Conservation (phyloP, 2,113 vertebrate genomes). For the Polypterus senegalus region DNA sequence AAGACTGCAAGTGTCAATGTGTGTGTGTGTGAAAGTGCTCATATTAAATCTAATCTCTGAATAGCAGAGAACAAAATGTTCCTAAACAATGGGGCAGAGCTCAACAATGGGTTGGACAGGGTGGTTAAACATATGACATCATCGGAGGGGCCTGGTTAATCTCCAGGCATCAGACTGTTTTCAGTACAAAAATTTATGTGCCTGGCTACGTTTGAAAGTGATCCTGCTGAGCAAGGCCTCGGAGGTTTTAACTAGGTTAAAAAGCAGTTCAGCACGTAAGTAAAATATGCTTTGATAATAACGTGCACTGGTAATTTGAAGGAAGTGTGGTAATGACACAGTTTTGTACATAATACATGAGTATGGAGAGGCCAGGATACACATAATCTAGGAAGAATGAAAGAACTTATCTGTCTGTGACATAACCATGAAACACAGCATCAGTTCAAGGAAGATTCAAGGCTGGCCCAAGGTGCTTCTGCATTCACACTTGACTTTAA, state of each 20-base stretch:
- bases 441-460: too few species aligned
- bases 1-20: neutral
- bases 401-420: too few species aligned
- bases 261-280: constrained; percentile 22
- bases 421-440: too few species aligned
- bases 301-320: neutral
- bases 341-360: too few species aligned
- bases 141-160: constrained; percentile 22
- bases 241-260: constrained; percentile 19
- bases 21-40: neutral
- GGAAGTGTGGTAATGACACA: too few species aligned
- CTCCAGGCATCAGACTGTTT: constrained; percentile 1
- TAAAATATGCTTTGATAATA: neutral
- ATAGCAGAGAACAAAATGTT: constrained; percentile 49
- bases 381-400: too few species aligned
- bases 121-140: constrained; percentile 60
- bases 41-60: constrained; percentile 27
- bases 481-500: too few species aligned
- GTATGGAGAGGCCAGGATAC: too few species aligned
- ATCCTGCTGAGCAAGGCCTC: constrained; percentile 15
- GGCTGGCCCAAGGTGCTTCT: too few species aligned
- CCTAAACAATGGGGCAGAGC: constrained; percentile 41
- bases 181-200: constrained; percentile 17
- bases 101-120: constrained; percentile 37
- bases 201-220: constrained; percentile 25